Evolutionary conservation across 2,797 vertebrate genomes (phyloP), one percentile per base, ranked within the genome.

Genomic region (Rhabdophis nuchalis): DNA sequence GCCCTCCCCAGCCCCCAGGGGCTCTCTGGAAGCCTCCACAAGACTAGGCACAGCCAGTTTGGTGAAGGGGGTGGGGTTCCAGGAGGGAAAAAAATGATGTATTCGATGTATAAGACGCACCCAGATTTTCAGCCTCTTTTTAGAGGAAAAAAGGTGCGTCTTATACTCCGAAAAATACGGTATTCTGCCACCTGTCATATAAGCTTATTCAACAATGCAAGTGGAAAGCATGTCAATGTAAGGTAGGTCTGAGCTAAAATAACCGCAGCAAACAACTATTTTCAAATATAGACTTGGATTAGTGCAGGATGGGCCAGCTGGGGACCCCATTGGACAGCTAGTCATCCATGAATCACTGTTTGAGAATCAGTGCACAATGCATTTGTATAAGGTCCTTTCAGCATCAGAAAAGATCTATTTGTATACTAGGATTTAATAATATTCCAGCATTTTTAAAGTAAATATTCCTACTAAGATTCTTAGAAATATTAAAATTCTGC

Each of bases 211-310:
- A 36, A 77, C 90, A 92, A 54, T 86, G 68, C 87, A n/a, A 90
- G 91, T 86, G 23, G 93, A 90, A 90, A n/a, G 60, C 91, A 50
- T 90, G 77, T 68, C 20, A 93, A 77, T 60, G 87, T 77, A 87
- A 29, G 92, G 53, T 87, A 53, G n/a, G 87, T 56, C 92, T 87
- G 1, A 2, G 29, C 50, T 72, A 89, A 88, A 61, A 16, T 32
- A 93, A 86, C 18, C 85, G 72, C 20, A 9, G 14, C n/a, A 60
- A 94, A 77, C 0, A 90, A 2, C 25, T 16, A 58, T 9, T 93
- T 95, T 54, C 93, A 93, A 89, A 53, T 41, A 7, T 9, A 36
- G 32, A 36, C 68, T 36, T 72, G 10, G 7, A 36, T 72, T 32
- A 72, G 36, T 72, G 32, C 32, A 72, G 16, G 32, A 18, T 77